Evolutionary conservation across 2,797 vertebrate species (phyloP).

Genomic region (Peromyscus eremicus): DNA sequence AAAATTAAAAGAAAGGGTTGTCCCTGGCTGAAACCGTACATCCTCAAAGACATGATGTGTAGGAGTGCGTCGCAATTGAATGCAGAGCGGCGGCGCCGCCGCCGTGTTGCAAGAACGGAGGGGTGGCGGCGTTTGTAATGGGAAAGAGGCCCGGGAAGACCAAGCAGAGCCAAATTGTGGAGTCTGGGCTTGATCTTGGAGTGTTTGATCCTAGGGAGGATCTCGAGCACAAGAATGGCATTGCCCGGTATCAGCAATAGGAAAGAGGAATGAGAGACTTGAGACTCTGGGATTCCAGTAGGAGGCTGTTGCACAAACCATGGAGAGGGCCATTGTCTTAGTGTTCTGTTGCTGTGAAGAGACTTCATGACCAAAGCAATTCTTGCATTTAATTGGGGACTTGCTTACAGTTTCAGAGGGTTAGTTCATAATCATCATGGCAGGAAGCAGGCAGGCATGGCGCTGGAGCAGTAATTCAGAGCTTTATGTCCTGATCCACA

Average conservation of each 20-base stretch:
- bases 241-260: background rate
- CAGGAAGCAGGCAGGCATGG: background rate
- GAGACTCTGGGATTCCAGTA: background rate
- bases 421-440: too few species aligned
- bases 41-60: background rate
- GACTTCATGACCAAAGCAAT: background rate
- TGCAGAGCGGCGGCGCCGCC: background rate
- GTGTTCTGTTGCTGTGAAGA: background rate
- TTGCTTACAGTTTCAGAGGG: background rate
- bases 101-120: background rate
- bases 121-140: background rate
- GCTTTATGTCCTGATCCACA: background rate
- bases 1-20: background rate
- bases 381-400: background rate
- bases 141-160: background rate
- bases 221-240: background rate
- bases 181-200: background rate
- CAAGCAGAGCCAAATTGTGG: background rate
- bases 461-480: background rate
- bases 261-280: background rate
- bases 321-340: background rate
- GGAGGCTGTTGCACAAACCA: background rate
- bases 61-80: background rate
- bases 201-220: background rate
- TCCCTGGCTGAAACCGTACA: background rate